Conservation (phyloP, 35 echinoderm and acorn worm species). For the Ptychodera flava region DNA sequence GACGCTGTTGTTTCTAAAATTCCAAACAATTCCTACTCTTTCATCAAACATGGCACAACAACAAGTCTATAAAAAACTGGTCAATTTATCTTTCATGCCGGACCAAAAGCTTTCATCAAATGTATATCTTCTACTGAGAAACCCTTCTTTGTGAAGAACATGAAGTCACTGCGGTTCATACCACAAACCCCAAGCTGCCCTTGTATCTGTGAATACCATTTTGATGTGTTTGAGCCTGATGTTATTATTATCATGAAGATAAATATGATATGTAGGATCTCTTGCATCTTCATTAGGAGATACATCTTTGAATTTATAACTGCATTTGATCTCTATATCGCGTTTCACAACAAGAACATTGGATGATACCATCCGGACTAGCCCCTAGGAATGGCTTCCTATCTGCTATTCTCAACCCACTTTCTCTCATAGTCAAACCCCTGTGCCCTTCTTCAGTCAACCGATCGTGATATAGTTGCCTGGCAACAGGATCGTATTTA, state of each 20-base stretch:
- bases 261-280: neutral
- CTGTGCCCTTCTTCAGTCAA: neutral
- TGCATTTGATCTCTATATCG: neutral
- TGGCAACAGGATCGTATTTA: neutral
- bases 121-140: neutral
- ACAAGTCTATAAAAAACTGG: neutral
- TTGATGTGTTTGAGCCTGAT: conserved; percentile 7
- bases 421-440: neutral
- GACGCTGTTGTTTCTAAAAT: neutral
- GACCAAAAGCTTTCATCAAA: conserved; percentile 4
- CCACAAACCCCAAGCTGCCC: conserved; percentile 8
- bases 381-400: neutral
- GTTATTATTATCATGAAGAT: neutral
- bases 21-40: neutral
- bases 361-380: neutral
- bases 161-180: conserved; percentile 8
- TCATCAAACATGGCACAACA: conserved; percentile 13
- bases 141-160: conserved; percentile 13
- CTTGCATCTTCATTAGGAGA: neutral
- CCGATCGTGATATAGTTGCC: neutral
- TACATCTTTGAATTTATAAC: neutral
- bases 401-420: neutral
- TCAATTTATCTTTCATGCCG: conserved; percentile 4
- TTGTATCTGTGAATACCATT: conserved; percentile 19
- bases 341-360: neutral